Conservation (phyloP, 2,888 invertebrate species). For the Saturnia pavonia region DNA sequence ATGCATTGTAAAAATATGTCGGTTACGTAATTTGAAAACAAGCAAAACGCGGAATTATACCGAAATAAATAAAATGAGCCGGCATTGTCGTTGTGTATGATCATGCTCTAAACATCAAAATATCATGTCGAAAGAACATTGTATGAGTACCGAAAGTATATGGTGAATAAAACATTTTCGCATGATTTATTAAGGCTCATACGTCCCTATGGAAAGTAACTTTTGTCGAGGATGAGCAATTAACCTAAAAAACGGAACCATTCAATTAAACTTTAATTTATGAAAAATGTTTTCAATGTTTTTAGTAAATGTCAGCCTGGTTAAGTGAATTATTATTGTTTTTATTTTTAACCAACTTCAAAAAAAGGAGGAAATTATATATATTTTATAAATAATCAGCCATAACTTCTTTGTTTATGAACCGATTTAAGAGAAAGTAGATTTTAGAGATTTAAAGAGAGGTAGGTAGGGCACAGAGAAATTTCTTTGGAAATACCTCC, state of each 20-base stretch:
- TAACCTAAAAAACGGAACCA: conserved; percentile 24
- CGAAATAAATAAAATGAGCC: not conserved
- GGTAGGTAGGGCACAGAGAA: too few species aligned
- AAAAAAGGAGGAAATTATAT: too few species aligned
- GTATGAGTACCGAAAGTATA: not conserved
- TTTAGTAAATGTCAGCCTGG: not conserved
- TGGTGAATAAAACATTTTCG: not conserved
- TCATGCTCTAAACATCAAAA: not conserved
- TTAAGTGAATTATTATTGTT: not conserved
- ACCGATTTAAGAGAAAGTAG: too few species aligned
- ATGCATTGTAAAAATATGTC: too few species aligned
- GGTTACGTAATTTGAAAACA: not conserved
- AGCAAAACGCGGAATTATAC: not conserved
- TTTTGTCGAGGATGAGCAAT: conserved; percentile 30
- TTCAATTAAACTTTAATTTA: conserved; percentile 33
- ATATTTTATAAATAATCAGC: too few species aligned
- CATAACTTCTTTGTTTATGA: too few species aligned
- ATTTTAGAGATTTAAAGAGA: too few species aligned
- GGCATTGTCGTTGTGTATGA: not conserved
- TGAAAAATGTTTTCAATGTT: conserved; percentile 31
- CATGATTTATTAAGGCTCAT: conserved; percentile 16
- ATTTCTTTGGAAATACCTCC: too few species aligned
- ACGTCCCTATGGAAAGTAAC: conserved; percentile 23
- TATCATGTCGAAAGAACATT: not conserved
- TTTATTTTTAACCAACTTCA: too few species aligned